A percentile compares a stretch with the other conserved stretches of the same genome.
phyloP scores from a whole-genome alignment of 2,113 vertebrate species.

The Pomatostomus ruficeps region DNA sequence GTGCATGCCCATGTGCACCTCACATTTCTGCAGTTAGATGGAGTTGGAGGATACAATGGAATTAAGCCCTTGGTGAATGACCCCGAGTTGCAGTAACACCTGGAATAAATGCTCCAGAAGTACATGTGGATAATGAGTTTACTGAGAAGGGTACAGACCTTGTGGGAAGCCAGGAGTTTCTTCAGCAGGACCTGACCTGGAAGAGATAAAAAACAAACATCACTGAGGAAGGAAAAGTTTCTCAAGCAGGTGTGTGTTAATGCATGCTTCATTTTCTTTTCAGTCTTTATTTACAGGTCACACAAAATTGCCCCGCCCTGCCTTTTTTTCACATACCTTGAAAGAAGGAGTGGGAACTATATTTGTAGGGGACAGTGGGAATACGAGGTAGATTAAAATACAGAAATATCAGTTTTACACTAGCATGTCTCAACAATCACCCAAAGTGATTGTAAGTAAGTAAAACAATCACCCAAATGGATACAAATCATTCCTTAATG shows the following conservation, averaged over 20 bases:
- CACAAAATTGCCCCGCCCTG: no score
- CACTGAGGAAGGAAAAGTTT: background rate
- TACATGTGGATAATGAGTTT: background rate
- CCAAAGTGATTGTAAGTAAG: no score
- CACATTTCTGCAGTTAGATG: background rate
- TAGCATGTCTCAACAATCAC: background rate
- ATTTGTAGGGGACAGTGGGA: background rate
- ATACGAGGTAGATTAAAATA: background rate
- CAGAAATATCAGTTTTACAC: background rate
- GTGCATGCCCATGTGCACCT: background rate
- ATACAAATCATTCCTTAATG: background rate
- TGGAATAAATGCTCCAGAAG: background rate
- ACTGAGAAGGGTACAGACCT: background rate
- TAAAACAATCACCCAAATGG: background rate
- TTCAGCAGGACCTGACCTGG: background rate
- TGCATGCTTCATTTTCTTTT: background rate
- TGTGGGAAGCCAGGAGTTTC: background rate
- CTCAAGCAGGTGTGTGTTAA: constrained; percentile 3
- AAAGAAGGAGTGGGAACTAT: background rate
- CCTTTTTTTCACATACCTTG: background rate
- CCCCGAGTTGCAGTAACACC: background rate
- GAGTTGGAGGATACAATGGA: background rate
- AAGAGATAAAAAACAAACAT: background rate
- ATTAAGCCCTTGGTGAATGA: background rate
- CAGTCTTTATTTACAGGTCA: background rate